A percentile compares a stretch with the other conserved stretches of the same genome.
Conservation (phyloP, 2,888 invertebrate genomes). For the Sphinx pinastri region DNA sequence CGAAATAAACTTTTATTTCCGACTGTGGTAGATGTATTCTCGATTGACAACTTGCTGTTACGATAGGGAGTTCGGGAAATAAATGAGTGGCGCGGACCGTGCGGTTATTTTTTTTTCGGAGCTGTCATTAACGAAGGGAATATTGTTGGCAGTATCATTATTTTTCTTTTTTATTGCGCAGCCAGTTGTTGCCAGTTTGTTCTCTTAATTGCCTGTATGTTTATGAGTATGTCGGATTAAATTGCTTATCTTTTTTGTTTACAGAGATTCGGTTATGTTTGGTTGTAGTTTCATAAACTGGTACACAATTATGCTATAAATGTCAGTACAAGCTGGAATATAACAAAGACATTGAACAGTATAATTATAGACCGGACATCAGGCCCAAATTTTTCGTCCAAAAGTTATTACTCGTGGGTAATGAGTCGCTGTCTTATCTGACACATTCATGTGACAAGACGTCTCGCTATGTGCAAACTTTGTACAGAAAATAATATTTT, state of each 20-base stretch:
- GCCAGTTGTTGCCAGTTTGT: slow-evolving; percentile 13
- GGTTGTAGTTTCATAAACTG: too few relatives aligned
- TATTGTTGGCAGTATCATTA: slow-evolving; percentile 1
- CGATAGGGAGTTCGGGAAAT: neutral
- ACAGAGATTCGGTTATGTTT: too few relatives aligned
- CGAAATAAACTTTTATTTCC: slow-evolving; percentile 37
- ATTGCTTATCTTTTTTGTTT: neutral
- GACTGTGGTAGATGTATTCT: slow-evolving; percentile 31
- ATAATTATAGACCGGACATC: too few relatives aligned
- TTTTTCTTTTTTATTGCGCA: slow-evolving; percentile 15
- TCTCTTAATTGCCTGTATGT: slow-evolving; percentile 6
- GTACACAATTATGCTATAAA: too few relatives aligned
- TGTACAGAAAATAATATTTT: too few relatives aligned
- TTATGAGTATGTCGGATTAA: neutral
- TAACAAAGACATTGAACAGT: too few relatives aligned
- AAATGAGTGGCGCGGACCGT: slow-evolving; percentile 21
- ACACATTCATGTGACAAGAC: too few relatives aligned
- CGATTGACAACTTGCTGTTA: slow-evolving; percentile 24
- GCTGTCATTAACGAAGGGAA: slow-evolving; percentile 23
- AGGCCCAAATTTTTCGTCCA: too few relatives aligned
- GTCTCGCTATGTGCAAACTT: too few relatives aligned
- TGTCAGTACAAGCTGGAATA: too few relatives aligned
- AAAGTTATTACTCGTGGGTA: too few relatives aligned
- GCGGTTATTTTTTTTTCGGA: slow-evolving; percentile 3
- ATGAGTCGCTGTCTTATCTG: too few relatives aligned